A percentile compares a stretch with the other conserved stretches of the same genome.
Conservation (phyloP, 1,140 invertebrate genomes). For the Nasonia vitripennis region DNA sequence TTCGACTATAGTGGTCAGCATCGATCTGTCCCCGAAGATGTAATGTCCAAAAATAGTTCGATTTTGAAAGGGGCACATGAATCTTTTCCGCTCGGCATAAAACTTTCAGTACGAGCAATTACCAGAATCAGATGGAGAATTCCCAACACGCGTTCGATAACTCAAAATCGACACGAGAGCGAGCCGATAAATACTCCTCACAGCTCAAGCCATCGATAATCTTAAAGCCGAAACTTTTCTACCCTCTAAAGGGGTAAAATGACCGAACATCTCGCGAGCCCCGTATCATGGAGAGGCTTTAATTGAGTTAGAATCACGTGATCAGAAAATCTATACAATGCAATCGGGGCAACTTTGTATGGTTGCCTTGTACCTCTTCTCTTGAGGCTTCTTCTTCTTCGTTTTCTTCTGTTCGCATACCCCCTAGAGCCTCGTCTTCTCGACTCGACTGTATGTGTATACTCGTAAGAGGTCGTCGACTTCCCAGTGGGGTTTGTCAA, state of each 20-base stretch:
- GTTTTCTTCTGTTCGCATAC: neutral
- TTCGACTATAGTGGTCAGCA: too few relatives aligned
- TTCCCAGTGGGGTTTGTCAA: neutral
- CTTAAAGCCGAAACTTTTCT: neutral
- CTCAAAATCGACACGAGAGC: neutral
- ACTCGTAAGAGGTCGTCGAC: conserved; percentile 50
- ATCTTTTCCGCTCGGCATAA: neutral
- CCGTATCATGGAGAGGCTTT: conserved; percentile 27
- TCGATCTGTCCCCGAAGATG: too few relatives aligned
- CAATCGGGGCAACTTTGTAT: conserved; percentile 54
- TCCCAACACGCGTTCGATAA: neutral
- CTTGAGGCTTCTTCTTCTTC: conserved; percentile 21
- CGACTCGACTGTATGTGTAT: neutral
- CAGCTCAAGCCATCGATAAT: neutral
- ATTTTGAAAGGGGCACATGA: neutral
- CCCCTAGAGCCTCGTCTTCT: neutral
- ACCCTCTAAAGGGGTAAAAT: neutral
- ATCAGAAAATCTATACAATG: conserved; percentile 55
- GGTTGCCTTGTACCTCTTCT: conserved; percentile 51
- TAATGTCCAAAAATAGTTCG: neutral
- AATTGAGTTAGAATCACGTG: conserved; percentile 59
- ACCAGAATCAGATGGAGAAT: neutral
- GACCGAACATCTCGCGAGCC: neutral
- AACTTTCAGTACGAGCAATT: neutral
- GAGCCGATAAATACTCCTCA: neutral